Percentiles rank a stretch among this genome's conserved stretches.
Evolutionary conservation across 2,888 invertebrate genomes (phyloP).

Genomic region (Chouioia cunea): DNA sequence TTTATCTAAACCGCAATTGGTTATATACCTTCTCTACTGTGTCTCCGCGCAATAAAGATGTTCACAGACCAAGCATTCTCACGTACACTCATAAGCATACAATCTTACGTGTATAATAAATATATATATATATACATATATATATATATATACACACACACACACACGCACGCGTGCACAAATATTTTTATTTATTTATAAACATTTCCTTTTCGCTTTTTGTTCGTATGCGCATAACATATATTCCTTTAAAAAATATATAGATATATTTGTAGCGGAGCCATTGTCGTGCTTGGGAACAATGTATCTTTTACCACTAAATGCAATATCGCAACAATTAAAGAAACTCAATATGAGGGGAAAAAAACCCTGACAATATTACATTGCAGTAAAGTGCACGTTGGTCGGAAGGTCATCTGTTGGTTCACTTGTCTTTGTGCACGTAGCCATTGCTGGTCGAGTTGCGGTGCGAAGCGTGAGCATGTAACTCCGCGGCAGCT

Average conservation of each 20-base stretch:
- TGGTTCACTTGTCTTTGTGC: slow-evolving; percentile 38
- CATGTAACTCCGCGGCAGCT: slow-evolving; percentile 9
- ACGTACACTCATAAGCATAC: slow-evolving; percentile 19
- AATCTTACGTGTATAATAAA: too few species aligned
- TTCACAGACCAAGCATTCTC: slow-evolving; percentile 6
- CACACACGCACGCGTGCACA: too few species aligned
- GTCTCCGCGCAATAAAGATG: too few species aligned
- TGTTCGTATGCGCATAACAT: slow-evolving; percentile 57
- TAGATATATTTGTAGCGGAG: slow-evolving; percentile 5
- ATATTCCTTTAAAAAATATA: slow-evolving; percentile 47
- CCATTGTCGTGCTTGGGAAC: slow-evolving; percentile 3
- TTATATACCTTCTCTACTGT: too few species aligned
- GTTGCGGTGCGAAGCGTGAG: background rate
- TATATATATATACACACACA: slow-evolving; percentile 34
- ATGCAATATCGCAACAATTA: background rate
- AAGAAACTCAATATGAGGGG: background rate
- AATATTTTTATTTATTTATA: slow-evolving; percentile 44
- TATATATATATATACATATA: slow-evolving; percentile 8
- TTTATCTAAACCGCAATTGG: too few species aligned
- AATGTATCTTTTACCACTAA: slow-evolving; percentile 6
- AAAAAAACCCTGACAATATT: background rate
- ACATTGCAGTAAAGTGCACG: background rate
- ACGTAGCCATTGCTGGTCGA: slow-evolving; percentile 38
- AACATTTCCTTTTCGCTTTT: slow-evolving; percentile 42
- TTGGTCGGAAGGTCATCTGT: background rate